Conservation (phyloP, 2,113 vertebrate species). For the Heterotilapia buettikoferi region DNA sequence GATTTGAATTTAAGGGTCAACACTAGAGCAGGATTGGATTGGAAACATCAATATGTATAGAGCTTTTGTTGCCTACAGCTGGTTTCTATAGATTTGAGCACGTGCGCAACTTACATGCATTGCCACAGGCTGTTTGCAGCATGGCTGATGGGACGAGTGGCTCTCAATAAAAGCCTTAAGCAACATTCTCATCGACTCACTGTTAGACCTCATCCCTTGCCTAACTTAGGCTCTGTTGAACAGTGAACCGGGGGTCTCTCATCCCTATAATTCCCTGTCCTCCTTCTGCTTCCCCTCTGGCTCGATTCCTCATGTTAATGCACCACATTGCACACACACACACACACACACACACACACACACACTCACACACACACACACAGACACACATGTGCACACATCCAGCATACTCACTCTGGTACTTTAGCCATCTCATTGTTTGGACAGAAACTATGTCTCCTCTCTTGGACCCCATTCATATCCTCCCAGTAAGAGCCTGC, state of each 20-base stretch:
- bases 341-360: neutral
- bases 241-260: neutral
- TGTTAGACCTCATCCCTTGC: neutral
- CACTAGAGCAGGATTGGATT: neutral
- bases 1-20: neutral
- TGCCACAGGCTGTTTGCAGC: constrained; percentile 4
- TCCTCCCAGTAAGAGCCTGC: constrained; percentile 39
- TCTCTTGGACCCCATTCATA: constrained; percentile 32
- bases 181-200: neutral
- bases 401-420: neutral
- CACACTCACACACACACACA: neutral
- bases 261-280: constrained; percentile 13
- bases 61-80: neutral
- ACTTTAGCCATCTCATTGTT: constrained; percentile 39
- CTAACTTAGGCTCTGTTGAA: neutral
- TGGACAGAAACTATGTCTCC: constrained; percentile 26
- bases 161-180: neutral
- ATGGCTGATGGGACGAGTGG: neutral
- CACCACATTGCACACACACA: neutral
- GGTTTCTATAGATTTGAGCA: constrained; percentile 10
- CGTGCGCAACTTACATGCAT: neutral
- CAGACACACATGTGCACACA: no score
- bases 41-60: neutral
- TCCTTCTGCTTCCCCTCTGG: neutral
- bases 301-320: neutral